These are phyloP conservation scores for Apis laboriosa DNA, from an alignment of 1,140 invertebrate genomes.

Conservation along the genomic window DNA sequence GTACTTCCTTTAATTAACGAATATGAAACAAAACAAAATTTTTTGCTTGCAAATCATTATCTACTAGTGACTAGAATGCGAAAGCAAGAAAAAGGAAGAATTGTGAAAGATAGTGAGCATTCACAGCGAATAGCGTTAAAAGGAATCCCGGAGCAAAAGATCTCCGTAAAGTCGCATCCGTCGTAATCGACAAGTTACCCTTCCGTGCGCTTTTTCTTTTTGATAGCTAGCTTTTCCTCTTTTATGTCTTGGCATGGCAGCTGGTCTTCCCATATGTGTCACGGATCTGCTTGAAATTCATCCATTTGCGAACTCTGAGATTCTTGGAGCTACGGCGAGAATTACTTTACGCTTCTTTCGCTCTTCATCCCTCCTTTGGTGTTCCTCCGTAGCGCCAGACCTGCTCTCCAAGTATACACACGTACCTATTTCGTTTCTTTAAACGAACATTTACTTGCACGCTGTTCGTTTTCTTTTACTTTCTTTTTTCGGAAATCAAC, in stretches of 20 bases:
- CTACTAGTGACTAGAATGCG: too few species aligned
- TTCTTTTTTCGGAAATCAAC: too few species aligned
- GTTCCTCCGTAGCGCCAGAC: too few species aligned
- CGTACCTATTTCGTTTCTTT: too few species aligned
- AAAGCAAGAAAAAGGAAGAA: neutral
- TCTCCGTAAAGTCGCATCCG: neutral
- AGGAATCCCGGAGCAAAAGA: neutral
- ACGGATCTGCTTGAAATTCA: conserved; percentile 35
- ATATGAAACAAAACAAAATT: too few species aligned
- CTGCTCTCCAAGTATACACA: too few species aligned
- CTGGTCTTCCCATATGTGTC: conserved; percentile 4
- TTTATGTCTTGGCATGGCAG: conserved; percentile 2
- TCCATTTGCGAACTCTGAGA: neutral
- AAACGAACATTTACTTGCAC: too few species aligned
- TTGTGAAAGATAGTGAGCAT: neutral
- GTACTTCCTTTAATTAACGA: too few species aligned
- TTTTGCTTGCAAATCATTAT: too few species aligned
- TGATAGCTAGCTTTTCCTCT: neutral
- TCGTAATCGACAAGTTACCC: conserved; percentile 13
- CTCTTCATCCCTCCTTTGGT: too few species aligned
- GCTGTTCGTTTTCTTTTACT: too few species aligned
- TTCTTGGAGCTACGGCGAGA: conserved; percentile 17
- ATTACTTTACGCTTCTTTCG: conserved; percentile 11
- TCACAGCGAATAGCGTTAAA: neutral
- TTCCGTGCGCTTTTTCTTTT: neutral